Conservation (phyloP, 2,113 vertebrate species). For the Neomonachus schauinslandi region DNA sequence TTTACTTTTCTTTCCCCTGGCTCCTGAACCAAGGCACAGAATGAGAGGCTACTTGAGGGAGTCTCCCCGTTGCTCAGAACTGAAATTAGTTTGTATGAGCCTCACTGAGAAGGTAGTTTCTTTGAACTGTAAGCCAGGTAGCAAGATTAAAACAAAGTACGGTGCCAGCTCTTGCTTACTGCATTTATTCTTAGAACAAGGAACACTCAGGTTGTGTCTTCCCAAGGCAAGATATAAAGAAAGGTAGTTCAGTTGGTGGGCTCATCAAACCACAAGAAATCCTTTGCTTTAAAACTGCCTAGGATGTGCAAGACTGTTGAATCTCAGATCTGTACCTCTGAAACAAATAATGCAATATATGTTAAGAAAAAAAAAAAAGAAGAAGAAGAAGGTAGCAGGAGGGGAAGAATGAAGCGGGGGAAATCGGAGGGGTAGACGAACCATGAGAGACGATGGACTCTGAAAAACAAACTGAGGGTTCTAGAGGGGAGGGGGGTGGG, state of each 20-base stretch:
- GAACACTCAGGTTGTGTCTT: background rate
- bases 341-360: too few relatives aligned
- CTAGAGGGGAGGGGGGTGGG: too few relatives aligned
- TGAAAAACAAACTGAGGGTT: too few relatives aligned
- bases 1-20: background rate
- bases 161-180: background rate
- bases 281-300: background rate
- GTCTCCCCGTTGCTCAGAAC: background rate
- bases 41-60: background rate
- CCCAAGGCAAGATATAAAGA: background rate
- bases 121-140: background rate
- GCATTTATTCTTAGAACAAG: background rate
- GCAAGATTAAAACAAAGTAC: background rate
- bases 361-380: too few relatives aligned
- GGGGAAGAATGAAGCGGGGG: too few relatives aligned
- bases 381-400: too few relatives aligned
- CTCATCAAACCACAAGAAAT: conserved; percentile 37
- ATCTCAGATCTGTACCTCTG: too few relatives aligned
- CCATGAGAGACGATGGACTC: too few relatives aligned
- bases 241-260: background rate
- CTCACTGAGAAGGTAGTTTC: background rate
- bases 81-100: background rate
- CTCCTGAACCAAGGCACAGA: background rate
- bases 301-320: background rate
- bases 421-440: too few relatives aligned